Base-by-base conservation (phyloP, 2,888 invertebrate species). In the Cosmopolites sordidus region DNA sequence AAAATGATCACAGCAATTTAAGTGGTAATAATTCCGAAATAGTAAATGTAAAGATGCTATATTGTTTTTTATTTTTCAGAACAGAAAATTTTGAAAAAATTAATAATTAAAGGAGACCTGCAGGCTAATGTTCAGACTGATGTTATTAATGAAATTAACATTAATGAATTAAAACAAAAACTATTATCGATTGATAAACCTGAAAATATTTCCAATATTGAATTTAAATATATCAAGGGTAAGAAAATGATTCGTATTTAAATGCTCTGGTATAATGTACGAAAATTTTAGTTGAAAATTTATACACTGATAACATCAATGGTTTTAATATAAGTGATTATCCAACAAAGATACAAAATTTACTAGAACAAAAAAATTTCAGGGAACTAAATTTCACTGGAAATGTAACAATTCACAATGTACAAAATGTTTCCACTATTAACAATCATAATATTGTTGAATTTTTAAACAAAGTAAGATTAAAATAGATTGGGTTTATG, bases 171-270 rank as follows among this genome's bases (percentile, higher is more conserved):
- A 42, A 43, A 48, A 3, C 46, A 64, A 22, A 56, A 62, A 29
- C 46, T 64, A 8, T 42, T 69, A 16, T 63, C 57, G 43, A 62
- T 67, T 40, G 59, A 69, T 48, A 43, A 50, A 46, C 58, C 62
- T 12, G 56, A 58, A 45, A 59, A 55, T 18, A 27, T 64, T 16
- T 51, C 53, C 14, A 45, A 56, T 30, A 30, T 68, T 9, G 58
- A 61, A 51, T 66, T 69, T 55, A 49, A 52, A 16, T 61, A 60
- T 33, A 48, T 64, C 17, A 59, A 64, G 37, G 66, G 68, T 69
- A 59, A 54, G 12, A 9, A 33, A n/a, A 9, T 4, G 11, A 33
- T 33, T 33, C 22, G 8, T 22, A 22, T 8, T 22, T 3, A 22
- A 22, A 22, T n/a, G 22, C 4, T 22, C 22, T 22, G 8, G 3